Percentiles rank a stretch among this genome's conserved stretches.
Evolutionary conservation across 2,797 vertebrate genomes (phyloP).

Genomic region (Hypotaenidia philippensis): DNA sequence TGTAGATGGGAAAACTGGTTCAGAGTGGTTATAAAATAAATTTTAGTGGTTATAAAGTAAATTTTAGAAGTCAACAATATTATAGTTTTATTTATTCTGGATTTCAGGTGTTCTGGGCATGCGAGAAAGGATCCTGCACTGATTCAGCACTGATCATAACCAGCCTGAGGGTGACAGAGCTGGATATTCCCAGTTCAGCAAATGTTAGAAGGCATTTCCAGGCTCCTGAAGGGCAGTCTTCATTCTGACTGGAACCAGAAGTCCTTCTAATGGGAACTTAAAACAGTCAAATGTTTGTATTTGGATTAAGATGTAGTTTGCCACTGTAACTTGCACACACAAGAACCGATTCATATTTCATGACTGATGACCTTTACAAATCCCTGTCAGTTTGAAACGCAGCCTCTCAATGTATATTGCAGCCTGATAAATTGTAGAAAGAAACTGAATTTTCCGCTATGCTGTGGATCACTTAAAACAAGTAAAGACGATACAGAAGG

Average conservation of each 20-base stretch:
- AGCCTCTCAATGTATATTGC: neutral
- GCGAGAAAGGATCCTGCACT: neutral
- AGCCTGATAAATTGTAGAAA: conserved; percentile 24
- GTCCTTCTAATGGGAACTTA: neutral
- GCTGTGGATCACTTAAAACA: conserved; percentile 22
- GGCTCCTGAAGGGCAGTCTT: neutral
- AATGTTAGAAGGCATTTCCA: neutral
- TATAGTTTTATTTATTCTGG: neutral
- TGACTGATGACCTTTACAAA: conserved; percentile 49
- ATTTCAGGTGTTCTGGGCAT: neutral
- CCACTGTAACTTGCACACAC: conserved; percentile 15
- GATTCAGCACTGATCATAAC: neutral
- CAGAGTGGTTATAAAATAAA: neutral
- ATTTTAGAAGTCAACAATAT: neutral
- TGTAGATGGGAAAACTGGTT: neutral
- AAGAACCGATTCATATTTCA: conserved; percentile 46
- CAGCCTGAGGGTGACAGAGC: neutral
- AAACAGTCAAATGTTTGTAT: neutral
- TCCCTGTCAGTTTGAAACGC: conserved; percentile 20
- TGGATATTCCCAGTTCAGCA: neutral
- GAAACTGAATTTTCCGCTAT: neutral
- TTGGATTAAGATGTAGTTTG: conserved; percentile 54
- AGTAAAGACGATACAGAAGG: neutral
- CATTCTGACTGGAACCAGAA: neutral
- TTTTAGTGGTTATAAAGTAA: neutral